These are phyloP conservation scores for Cataglyphis albicans DNA, from an alignment of 2,888 invertebrate species.

Conservation along the genomic window DNA sequence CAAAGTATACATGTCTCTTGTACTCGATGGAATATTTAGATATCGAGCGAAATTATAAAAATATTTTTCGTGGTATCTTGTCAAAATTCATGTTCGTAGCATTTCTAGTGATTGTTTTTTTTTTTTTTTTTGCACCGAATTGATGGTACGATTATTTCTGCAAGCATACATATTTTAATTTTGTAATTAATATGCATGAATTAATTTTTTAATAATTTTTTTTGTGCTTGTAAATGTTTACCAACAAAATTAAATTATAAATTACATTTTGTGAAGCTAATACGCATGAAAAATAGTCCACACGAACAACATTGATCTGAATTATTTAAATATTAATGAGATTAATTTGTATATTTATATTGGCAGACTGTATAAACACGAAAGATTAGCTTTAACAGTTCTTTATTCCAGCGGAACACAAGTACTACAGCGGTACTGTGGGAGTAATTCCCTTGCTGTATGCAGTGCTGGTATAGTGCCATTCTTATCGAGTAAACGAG, in stretches of 20 bases:
- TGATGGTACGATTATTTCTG: not conserved
- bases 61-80: not conserved
- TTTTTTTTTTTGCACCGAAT: not conserved
- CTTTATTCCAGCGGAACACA: not conserved
- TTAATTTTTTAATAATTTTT: not conserved
- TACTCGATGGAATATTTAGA: not conserved
- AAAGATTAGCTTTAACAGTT: not conserved
- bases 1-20: not conserved
- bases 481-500: not conserved
- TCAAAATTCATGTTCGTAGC: not conserved
- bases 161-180: not conserved
- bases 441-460: conserved; percentile 1
- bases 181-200: not conserved
- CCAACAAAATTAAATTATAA: not conserved
- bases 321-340: not conserved
- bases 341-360: not conserved
- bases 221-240: not conserved
- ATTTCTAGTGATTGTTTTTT: not conserved
- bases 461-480: not conserved
- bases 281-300: not conserved
- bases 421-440: not conserved
- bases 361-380: not conserved
- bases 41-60: not conserved
- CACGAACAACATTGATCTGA: not conserved
- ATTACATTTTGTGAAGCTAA: not conserved